A percentile compares a stretch with the other conserved stretches of the same genome.
phyloP scores from a whole-genome alignment of 2,888 invertebrate species.

The Liposcelis brunnea region DNA sequence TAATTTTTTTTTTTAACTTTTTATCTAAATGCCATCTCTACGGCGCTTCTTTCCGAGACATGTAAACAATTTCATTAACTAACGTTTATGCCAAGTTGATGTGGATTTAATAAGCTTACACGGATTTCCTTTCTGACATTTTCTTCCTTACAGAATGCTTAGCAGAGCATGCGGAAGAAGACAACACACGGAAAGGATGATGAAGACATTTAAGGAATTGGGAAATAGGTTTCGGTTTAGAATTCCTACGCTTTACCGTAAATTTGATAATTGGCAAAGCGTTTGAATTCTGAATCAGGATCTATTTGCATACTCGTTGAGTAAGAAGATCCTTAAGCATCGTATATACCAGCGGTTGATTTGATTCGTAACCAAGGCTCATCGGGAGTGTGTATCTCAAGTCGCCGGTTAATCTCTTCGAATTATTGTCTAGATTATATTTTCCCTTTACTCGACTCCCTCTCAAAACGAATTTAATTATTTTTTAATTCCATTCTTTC shows the following conservation, averaged over 20 bases:
- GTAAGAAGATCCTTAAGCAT: background rate
- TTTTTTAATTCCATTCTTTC: constrained; percentile 2
- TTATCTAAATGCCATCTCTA: too few relatives aligned
- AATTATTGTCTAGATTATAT: constrained; percentile 10
- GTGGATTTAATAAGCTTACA: too few relatives aligned
- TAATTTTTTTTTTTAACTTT: too few relatives aligned
- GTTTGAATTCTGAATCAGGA: constrained; percentile 90
- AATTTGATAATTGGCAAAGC: constrained; percentile 59
- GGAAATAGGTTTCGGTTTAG: constrained; percentile 50
- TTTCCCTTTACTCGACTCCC: background rate
- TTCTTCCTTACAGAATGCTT: background rate
- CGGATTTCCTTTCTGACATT: too few relatives aligned
- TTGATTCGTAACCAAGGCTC: constrained; percentile 3
- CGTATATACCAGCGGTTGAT: constrained; percentile 7
- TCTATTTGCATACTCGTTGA: constrained; percentile 22
- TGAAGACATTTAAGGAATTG: too few relatives aligned
- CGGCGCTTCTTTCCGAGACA: too few relatives aligned
- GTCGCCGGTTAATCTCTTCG: too few relatives aligned
- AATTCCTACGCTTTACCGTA: constrained; percentile 94
- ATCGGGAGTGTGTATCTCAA: background rate
- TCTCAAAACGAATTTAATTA: constrained; percentile 14
- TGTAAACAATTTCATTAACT: too few relatives aligned
- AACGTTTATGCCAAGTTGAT: too few relatives aligned
- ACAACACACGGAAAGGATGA: background rate
- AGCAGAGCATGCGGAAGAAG: background rate